phyloP scores from a whole-genome alignment of 2,888 invertebrate species.

The Micoletzkya japonica region DNA sequence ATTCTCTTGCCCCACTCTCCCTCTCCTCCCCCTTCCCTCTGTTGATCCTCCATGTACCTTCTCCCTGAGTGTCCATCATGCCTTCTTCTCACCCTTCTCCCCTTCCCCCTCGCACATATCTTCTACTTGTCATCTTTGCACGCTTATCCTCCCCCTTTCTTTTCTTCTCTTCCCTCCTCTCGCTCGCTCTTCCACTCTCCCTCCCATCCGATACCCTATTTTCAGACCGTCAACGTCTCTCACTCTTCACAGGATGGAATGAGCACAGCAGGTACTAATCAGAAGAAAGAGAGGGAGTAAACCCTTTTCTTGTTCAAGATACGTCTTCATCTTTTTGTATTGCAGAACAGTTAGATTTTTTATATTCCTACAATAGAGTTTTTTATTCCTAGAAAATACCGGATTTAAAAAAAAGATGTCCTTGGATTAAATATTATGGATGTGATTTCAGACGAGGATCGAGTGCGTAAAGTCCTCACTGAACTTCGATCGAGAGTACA shows the following conservation, averaged over 20 bases:
- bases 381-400: too few species aligned
- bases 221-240: too few species aligned
- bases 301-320: not conserved
- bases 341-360: not conserved
- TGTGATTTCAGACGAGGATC: conserved; percentile 46
- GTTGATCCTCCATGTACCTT: not conserved
- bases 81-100: not conserved
- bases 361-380: not conserved
- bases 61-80: not conserved
- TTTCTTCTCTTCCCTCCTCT: not conserved
- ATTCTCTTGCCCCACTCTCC: not conserved
- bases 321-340: not conserved
- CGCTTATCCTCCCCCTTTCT: not conserved
- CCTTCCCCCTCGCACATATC: not conserved
- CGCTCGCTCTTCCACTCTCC: not conserved
- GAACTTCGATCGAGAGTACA: conserved; percentile 46
- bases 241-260: too few species aligned
- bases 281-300: not conserved
- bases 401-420: not conserved
- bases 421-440: not conserved
- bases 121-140: not conserved
- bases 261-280: too few species aligned
- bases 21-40: not conserved
- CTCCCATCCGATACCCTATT: not conserved
- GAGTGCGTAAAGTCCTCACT: conserved; percentile 52